Evolutionary conservation across 2,888 invertebrate species (phyloP).

Genomic region (Yponomeuta sedellus): DNA sequence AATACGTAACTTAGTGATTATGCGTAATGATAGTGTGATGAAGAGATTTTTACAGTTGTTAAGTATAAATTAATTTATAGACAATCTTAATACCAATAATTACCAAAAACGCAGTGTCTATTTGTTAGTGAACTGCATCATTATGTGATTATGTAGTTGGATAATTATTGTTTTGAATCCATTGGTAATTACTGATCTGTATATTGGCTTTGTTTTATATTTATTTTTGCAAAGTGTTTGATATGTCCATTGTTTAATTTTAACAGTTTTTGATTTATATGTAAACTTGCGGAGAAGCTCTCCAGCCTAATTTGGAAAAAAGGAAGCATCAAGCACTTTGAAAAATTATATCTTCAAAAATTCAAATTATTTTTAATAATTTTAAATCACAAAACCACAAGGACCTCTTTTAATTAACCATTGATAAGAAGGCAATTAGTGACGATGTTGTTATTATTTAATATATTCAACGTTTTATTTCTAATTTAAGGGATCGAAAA

Average conservation of each 20-base stretch:
- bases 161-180: constrained; percentile 39
- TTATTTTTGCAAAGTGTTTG: constrained; percentile 41
- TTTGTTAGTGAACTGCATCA: constrained; percentile 65
- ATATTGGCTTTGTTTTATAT: constrained; percentile 39
- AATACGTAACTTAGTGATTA: constrained; percentile 76
- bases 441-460: constrained; percentile 73
- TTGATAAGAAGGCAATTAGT: constrained; percentile 76
- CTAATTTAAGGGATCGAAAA: constrained; percentile 66
- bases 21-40: constrained; percentile 72
- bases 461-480: constrained; percentile 77
- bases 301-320: background rate
- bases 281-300: too few relatives aligned
- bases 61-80: constrained; percentile 77
- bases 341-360: constrained; percentile 22
- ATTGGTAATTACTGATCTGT: constrained; percentile 33
- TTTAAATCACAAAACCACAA: constrained; percentile 73
- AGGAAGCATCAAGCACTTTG: constrained; percentile 43
- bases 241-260: background rate
- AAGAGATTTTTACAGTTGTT: constrained; percentile 77
- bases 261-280: background rate
- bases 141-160: constrained; percentile 65
- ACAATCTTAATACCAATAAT: constrained; percentile 76
- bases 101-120: constrained; percentile 75
- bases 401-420: constrained; percentile 78
- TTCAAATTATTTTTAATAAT: constrained; percentile 39